phyloP scores from a whole-genome alignment of 2,888 invertebrate species.

The Sesia bembeciformis region DNA sequence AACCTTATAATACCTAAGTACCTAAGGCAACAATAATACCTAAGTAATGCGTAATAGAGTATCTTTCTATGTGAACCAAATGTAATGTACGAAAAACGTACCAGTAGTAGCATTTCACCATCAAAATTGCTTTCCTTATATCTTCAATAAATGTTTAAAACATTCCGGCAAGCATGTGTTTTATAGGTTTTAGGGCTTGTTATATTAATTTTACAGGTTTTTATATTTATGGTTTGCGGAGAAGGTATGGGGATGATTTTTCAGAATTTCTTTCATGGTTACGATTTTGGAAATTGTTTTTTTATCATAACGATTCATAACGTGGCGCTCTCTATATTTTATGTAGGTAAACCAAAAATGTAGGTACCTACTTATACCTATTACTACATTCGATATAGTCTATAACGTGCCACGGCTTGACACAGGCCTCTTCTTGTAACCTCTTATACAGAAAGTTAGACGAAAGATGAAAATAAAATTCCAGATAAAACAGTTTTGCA shows the following conservation, averaged over 20 bases:
- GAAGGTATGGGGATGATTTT: too few species aligned
- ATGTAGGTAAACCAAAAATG: too few species aligned
- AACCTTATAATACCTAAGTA: too few species aligned
- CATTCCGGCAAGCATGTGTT: constrained; percentile 67
- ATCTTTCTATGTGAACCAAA: not conserved
- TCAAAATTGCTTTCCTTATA: constrained; percentile 66
- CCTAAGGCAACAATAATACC: too few species aligned
- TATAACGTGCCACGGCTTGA: too few species aligned
- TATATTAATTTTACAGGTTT: constrained; percentile 59
- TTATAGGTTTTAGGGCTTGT: constrained; percentile 65
- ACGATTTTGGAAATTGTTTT: too few species aligned
- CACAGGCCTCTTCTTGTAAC: too few species aligned
- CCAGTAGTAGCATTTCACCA: constrained; percentile 44
- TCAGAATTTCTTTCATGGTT: too few species aligned
- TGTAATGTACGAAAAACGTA: constrained; percentile 2
- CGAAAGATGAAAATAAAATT: not conserved
- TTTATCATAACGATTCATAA: too few species aligned
- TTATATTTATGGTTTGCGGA: constrained; percentile 11
- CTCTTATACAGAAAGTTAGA: not conserved
- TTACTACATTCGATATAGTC: too few species aligned
- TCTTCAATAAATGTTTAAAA: constrained; percentile 68
- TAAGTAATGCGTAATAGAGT: not conserved
- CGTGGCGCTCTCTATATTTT: too few species aligned
- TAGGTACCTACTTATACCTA: too few species aligned
- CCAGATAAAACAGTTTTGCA: not conserved